phyloP scores from a whole-genome alignment of 2,113 vertebrate genomes.

The Salvelinus alpinus region DNA sequence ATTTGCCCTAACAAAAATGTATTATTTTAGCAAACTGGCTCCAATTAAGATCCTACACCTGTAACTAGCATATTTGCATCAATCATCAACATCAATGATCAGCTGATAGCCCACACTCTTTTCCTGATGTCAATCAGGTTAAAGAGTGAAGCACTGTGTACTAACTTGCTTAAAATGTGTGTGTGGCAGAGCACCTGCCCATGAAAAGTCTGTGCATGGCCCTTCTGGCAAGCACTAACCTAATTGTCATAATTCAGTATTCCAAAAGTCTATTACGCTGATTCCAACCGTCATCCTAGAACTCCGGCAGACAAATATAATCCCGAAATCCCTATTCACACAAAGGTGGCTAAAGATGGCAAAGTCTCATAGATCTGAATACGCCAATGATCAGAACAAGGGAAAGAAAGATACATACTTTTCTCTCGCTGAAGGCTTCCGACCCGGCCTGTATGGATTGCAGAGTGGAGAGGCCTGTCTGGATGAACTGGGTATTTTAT shows the following conservation, averaged over 20 bases:
- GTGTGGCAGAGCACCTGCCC: too few species aligned
- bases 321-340: neutral
- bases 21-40: too few species aligned
- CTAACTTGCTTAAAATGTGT: too few species aligned
- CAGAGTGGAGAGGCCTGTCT: conserved; percentile 38
- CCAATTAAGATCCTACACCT: too few species aligned
- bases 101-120: too few species aligned
- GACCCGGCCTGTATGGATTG: conserved; percentile 20
- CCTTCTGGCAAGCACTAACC: too few species aligned
- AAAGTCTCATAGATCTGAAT: neutral
- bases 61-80: too few species aligned
- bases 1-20: too few species aligned
- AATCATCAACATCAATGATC: too few species aligned
- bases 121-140: too few species aligned
- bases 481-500: conserved; percentile 60
- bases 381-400: neutral
- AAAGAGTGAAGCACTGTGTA: too few species aligned
- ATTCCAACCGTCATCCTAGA: neutral
- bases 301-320: neutral
- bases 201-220: too few species aligned
- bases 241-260: neutral
- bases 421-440: conserved; percentile 5
- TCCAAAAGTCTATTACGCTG: neutral
- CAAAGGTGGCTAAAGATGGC: neutral
- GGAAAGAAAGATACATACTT: neutral